Evolutionary conservation across 2,113 vertebrate genomes (phyloP), one percentile per base, ranked within the genome.

Genomic region (Oostethus manadensis): DNA sequence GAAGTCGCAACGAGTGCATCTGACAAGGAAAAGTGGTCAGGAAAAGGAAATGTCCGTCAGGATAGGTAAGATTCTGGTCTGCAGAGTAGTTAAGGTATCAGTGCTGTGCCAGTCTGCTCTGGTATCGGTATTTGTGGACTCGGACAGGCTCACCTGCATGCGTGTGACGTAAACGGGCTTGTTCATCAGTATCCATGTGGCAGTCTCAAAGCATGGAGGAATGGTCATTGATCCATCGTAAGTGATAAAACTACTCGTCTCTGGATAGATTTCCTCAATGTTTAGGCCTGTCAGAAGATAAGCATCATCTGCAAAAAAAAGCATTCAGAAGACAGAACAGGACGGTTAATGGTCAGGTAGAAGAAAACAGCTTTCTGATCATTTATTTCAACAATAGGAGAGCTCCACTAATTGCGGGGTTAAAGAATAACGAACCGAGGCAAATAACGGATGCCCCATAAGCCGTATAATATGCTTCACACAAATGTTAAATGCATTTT

Each of bases 161-260:
- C 96, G 93, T 54, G 96, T 98, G 80, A 99, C 94, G 69, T 99
- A 99, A 82, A 98, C 94, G 1, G 97, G 97, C 70, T 98, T 99
- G 87, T 99, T 99, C 96, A 99, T 99, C 85, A 99, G 92, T 81
- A 99, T 94, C 96, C 96, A 99, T 20, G 92, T 98, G 62, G 92
- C 94, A 0, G 97, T 98, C 87, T 99, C 97, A 69, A 93, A 97
- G 82, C 97, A 99, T 14, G 97, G 94, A 10, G 97, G 97, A 74
- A 95, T 94, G 56, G 97, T 99, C 95, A 99, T 97, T 0, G 97
- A 99, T 58, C 97, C 97, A 55, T 99, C 97, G 0, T 99, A 98
- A 0, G 96, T 98, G 78, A 99, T 99, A 78, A 97, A 99, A 86
- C 96, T 98, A 73, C 88, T 90, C 0, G 97, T 99, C 76, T 99